Percentiles rank a stretch among this genome's conserved stretches.
Evolutionary conservation across 2,797 vertebrate genomes (phyloP).

Genomic region (Tangara arthus): DNA sequence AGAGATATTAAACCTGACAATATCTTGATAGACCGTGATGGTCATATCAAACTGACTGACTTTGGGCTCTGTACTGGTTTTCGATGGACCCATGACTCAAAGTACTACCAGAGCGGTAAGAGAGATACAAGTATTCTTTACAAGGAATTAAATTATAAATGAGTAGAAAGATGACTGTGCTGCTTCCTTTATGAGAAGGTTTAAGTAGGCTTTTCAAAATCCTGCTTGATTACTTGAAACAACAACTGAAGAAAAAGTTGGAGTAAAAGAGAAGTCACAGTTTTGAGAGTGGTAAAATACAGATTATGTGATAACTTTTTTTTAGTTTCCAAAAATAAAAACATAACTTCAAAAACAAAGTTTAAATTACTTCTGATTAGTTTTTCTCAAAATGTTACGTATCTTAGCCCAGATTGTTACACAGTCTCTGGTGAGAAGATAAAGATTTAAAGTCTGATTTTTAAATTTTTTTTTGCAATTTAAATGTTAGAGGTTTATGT

Average conservation of each 20-base stretch:
- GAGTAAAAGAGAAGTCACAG: background rate
- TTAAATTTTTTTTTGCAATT: background rate
- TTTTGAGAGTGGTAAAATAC: background rate
- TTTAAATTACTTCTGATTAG: background rate
- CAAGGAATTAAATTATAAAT: background rate
- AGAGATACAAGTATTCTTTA: background rate
- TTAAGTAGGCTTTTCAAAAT: background rate
- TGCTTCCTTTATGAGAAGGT: background rate
- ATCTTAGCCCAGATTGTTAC: background rate
- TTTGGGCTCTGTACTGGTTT: constrained; percentile 98
- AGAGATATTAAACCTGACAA: constrained; percentile 99
- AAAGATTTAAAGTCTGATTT: background rate
- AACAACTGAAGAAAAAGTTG: background rate
- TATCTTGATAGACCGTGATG: constrained; percentile 96
- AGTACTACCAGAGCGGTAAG: constrained; percentile 98
- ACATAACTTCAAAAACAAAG: background rate
- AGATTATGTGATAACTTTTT: background rate
- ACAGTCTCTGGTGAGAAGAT: background rate
- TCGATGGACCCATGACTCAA: constrained; percentile 98
- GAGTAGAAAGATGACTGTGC: background rate
- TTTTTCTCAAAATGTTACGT: background rate
- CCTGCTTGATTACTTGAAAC: background rate
- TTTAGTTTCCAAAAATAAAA: background rate
- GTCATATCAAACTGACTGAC: constrained; percentile 98
- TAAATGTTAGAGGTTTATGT: background rate